Base-by-base conservation (phyloP, 2,797 vertebrate genomes). In the Menidia menidia region DNA sequence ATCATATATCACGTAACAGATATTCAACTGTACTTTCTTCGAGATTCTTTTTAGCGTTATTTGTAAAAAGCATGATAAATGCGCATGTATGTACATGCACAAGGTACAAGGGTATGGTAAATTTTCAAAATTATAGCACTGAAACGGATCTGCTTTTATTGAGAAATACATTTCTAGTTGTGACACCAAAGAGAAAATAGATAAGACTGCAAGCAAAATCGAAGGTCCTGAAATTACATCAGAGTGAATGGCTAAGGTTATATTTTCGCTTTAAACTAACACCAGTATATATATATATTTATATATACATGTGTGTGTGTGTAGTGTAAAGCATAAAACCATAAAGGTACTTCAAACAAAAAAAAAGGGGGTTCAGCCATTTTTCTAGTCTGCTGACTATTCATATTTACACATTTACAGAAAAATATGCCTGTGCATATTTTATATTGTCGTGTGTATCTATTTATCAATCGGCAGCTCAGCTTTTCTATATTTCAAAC, bases 401-500 rank as follows among this genome's bases (percentile, higher is more conserved):
- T 82, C 64, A 72, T 73, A 65, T 78, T 81, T n/a, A n/a, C n/a
- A n/a, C n/a, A n/a, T n/a, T n/a, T 68, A 50, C 64, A 51, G 10
- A 48, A 48, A 4, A 7, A 15, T 68, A 18, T 65, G 44, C 71
- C 41, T 50, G 13, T 67, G 53, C 63, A 56, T 60, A 51, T 64
- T 64, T 32, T 68, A 47, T 73, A 35, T 78, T 39, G 63, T 18
- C 65, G 44, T 60, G 19, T 71, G 48, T 71, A 73, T 58, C 54
- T 78, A 68, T 67, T 58, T 77, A 87, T 90, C 80, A 87, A 64
- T 68, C 70, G 65, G 75, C 69, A 80, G 70, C 73, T 73, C 69
- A 79, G 67, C 81, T 80, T 81, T 82, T 84, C 81, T 80, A 90
- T 90, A 88, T 89, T 91, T 92, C 89, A 93, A 90, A 82, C 80